Base-by-base conservation (phyloP, 2,113 vertebrate genomes). In the Cathartes aura region DNA sequence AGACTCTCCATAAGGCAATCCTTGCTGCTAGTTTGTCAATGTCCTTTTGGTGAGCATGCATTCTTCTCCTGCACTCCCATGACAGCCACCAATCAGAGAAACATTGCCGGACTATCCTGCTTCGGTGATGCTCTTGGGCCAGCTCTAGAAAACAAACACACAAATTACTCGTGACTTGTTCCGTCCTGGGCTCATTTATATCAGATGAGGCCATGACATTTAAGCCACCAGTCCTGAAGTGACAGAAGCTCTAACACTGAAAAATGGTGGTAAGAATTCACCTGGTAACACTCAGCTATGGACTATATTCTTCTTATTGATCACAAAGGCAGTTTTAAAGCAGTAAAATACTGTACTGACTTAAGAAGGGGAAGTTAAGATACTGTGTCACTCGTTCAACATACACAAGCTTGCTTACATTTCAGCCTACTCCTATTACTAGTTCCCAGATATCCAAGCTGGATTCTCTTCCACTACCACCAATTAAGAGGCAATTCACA, bases 61-160 rank as follows among this genome's bases (percentile, higher is more conserved):
- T 53, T 30, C 70, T 95, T 89, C 88, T 93, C 81, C 90, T 98
- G 90, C 10, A 45, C 76, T 97, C 72, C 97, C 98, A 97, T 2
- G 95, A 96, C 16, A 47, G 79, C 8, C 9, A 93, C 99, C 99
- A 99, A 5, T 62, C 16, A 4, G 72, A 96, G 98, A 99, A 99
- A 94, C 82, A 96, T 8, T 7, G 93, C 52, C 15, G 93, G 62
- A 98, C 55, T 32, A 97, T 11, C 21, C 71, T 34, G 82, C 80
- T 55, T 11, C 2, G 86, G 96, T 91, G 91, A 48, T 97, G 94
- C 97, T 96, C 82, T 58, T 94, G 79, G 18, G 98, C 98, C 93
- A 98, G 62, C 52, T 95, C 98, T 98, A 63, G 82, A 93, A 79
- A 97, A 89, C 55, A 95, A 40, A 96, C 53, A 70, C 17, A 94